Percentiles rank a stretch among this genome's conserved stretches.
These are phyloP conservation scores for Dipus sagitta DNA, from an alignment of 2,797 vertebrate genomes.

Conservation along the genomic window DNA sequence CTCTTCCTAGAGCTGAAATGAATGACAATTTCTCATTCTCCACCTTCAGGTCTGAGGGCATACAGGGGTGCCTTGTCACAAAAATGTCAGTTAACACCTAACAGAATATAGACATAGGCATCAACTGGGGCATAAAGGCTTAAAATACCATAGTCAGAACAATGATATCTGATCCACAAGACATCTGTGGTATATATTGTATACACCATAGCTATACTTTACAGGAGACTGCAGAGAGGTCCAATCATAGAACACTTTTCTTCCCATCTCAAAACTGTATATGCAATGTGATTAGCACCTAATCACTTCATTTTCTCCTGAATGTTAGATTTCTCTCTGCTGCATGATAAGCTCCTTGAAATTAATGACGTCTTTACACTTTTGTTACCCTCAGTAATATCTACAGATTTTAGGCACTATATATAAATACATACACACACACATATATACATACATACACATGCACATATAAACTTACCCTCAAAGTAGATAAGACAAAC, in stretches of 20 bases:
- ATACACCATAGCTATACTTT: no score
- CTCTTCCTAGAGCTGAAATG: neutral
- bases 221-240: neutral
- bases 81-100: slow-evolving; percentile 6
- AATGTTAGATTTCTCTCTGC: slow-evolving; percentile 17
- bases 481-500: slow-evolving; percentile 42
- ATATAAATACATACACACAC: neutral
- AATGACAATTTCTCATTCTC: neutral
- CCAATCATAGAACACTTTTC: neutral
- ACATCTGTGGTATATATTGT: neutral
- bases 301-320: slow-evolving; percentile 47
- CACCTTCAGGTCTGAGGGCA: neutral
- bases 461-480: slow-evolving; percentile 31
- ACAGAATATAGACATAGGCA: neutral
- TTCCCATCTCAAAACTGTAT: neutral
- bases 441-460: no score
- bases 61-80: neutral
- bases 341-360: slow-evolving; percentile 45
- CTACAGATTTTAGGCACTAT: slow-evolving; percentile 40
- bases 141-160: neutral
- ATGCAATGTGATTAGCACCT: slow-evolving; percentile 1
- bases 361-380: slow-evolving; percentile 54
- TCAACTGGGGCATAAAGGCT: neutral
- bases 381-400: neutral
- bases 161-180: neutral